Base-by-base conservation (phyloP, 1,140 invertebrate genomes). In the Pseudoatta argentina region DNA sequence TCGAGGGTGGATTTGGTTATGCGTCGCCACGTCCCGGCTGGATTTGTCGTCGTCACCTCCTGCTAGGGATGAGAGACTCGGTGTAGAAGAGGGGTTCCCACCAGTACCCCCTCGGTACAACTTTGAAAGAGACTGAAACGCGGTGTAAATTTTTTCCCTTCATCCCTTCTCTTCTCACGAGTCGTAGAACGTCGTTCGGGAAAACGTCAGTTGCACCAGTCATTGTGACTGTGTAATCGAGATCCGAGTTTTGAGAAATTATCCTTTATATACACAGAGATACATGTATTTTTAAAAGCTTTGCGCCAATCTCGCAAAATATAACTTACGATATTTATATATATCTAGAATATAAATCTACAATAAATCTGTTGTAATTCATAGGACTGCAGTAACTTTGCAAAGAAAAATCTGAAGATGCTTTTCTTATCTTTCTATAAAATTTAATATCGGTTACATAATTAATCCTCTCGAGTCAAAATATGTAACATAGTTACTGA, bases 31-130 rank as follows among this genome's bases (percentile, higher is more conserved):
- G 94, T 93, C 87, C 87, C 66, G 90, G 88, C 89, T 90, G 93
- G 93, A 95, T 95, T 95, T 94, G 93, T 95, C 93, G 92, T 86
- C 93, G 94, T 95, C 94, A 89, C 86, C 86, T 69, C 71, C 66
- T 79, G 76, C 63, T n/a, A 44, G 48, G 64, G 51, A 27, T 73
- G 82, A 55, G 30, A 51, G 57, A 53, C 67, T 59, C 53, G 18
- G 30, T 48, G 64, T 67, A 67, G 88, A 81, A 88, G 86, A 83
- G 66, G 59, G 53, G 48, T 61, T 88, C 75, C 14, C 10, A n/a
- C 34, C 34, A n/a, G n/a, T 83, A 21, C 63, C 39, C n/a, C 24
- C 69, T 61, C 27, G 67, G 85, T 87, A 87, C 85, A 88, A 87
- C 66, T 91, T 82, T 69, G 72, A 14, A 61, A 66, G 14, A 61